phyloP scores from a whole-genome alignment of 1,140 invertebrate species.

The Babylonia areolata region DNA sequence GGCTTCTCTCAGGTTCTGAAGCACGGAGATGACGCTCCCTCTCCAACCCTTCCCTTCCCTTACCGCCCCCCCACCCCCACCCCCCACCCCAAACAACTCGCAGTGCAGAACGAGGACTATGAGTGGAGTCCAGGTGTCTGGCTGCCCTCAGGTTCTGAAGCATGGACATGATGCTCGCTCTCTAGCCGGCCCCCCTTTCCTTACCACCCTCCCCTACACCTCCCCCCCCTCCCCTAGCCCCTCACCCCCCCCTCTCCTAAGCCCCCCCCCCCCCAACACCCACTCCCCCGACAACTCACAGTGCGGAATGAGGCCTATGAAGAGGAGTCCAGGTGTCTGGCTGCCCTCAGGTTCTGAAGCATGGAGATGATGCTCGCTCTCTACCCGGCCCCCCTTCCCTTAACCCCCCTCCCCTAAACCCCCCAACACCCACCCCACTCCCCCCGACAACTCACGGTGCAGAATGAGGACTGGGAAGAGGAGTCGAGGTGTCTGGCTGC shows the following conservation, averaged over 20 bases:
- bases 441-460: neutral
- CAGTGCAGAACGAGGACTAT: neutral
- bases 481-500: conserved; percentile 23
- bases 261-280: too few relatives aligned
- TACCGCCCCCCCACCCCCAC: too few relatives aligned
- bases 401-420: too few relatives aligned
- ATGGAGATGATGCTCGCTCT: conserved; percentile 76
- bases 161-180: too few relatives aligned
- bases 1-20: too few relatives aligned
- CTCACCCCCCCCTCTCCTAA: too few relatives aligned
- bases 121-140: neutral
- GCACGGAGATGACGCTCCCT: too few relatives aligned
- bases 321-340: conserved; percentile 10
- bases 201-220: too few relatives aligned
- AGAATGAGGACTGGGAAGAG: neutral
- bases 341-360: conserved; percentile 72
- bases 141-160: too few relatives aligned
- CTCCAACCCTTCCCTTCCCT: too few relatives aligned
- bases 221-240: too few relatives aligned
- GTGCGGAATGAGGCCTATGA: neutral
- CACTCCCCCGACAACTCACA: neutral
- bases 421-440: too few relatives aligned
- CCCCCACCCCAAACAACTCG: neutral
- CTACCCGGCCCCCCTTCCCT: conserved; percentile 71
- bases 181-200: conserved; percentile 68